Conservation (phyloP, 64 coral and sea anemone species). For the Porites australiensis region DNA sequence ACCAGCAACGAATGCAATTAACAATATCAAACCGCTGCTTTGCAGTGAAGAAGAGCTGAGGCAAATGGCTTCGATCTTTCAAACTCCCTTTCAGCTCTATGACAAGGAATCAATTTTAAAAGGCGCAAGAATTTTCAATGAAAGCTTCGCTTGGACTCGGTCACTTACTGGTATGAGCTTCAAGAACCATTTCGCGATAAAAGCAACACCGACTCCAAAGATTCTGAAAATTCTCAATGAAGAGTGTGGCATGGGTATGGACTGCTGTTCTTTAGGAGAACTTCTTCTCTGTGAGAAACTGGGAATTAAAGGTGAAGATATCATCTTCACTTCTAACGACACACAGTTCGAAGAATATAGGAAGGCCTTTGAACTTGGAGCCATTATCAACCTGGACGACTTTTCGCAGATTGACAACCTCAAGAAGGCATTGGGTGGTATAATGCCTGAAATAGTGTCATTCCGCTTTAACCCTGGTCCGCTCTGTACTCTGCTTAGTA, state of each 20-base stretch:
- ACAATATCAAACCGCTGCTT: not conserved
- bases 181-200: conserved; percentile 42
- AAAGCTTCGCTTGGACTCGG: conserved; percentile 13
- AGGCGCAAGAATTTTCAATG: not conserved
- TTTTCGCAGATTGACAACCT: conserved; percentile 22
- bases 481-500: not conserved
- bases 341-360: not conserved
- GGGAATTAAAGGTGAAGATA: conserved; percentile 22
- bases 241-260: conserved; percentile 37
- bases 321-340: conserved; percentile 27
- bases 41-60: conserved; percentile 3
- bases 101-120: conserved; percentile 2
- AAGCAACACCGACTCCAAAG: conserved; percentile 29
- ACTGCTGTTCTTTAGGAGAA: conserved; percentile 15
- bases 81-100: conserved; percentile 28
- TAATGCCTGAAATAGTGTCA: not conserved
- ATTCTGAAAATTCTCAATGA: conserved; percentile 7
- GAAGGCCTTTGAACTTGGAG: conserved; percentile 9
- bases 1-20: too few relatives aligned
- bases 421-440: conserved; percentile 19
- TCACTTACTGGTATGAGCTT: conserved; percentile 9
- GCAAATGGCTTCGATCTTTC: not conserved
- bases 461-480: conserved; percentile 9
- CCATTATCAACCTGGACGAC: conserved; percentile 36
- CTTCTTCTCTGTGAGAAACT: conserved; percentile 18